These are phyloP conservation scores for Sturnira hondurensis DNA, from an alignment of 2,113 vertebrate species.

Conservation along the genomic window DNA sequence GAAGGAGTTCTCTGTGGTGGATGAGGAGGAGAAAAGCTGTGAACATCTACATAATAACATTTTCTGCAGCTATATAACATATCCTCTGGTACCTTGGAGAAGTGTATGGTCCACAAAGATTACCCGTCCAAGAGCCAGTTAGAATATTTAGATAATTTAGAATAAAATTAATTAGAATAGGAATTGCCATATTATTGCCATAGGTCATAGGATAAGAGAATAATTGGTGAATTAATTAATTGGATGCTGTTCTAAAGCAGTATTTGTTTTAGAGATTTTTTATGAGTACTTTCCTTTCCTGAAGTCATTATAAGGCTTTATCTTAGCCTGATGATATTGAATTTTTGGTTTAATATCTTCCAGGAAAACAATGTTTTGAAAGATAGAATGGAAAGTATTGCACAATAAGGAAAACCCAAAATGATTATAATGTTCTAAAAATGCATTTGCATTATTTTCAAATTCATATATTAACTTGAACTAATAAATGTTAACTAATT, in stretches of 20 bases:
- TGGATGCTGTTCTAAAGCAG: background rate
- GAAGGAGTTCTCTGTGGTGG: background rate
- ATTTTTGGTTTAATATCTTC: background rate
- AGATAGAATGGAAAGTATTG: background rate
- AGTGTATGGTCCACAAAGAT: background rate
- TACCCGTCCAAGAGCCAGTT: background rate
- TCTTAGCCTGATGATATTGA: background rate
- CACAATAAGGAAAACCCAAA: background rate
- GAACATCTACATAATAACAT: background rate
- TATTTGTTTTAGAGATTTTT: conserved; percentile 44
- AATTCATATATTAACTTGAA: background rate
- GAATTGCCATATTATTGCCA: background rate
- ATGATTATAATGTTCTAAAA: background rate
- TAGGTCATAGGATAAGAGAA: conserved; percentile 16
- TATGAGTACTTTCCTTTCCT: background rate
- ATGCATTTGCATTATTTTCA: background rate
- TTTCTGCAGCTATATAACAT: background rate
- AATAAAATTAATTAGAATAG: background rate
- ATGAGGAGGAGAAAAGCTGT: background rate
- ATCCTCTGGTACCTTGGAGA: background rate
- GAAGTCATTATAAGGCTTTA: conserved; percentile 31
- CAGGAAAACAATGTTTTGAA: background rate
- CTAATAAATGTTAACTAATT: background rate
- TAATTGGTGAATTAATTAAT: conserved; percentile 32
- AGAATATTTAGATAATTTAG: conserved; percentile 16